phyloP scores from a whole-genome alignment of 2,113 vertebrate species.

The Casuarius casuarius region DNA sequence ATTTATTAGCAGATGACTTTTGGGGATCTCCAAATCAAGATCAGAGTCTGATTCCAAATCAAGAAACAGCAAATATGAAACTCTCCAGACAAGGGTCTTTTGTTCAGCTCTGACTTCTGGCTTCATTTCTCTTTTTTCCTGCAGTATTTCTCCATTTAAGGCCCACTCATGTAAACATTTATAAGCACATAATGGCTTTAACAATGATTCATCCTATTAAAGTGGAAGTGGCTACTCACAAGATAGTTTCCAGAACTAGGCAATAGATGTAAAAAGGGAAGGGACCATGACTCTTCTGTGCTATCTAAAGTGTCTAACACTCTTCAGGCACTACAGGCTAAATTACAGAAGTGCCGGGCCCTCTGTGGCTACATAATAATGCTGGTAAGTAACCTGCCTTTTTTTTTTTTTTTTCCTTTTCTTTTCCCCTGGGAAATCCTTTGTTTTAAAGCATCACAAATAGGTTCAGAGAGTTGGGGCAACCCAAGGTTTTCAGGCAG shows the following conservation, averaged over 20 bases:
- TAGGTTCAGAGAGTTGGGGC: background rate
- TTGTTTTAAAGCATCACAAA: background rate
- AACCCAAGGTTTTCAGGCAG: background rate
- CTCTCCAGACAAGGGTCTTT: background rate
- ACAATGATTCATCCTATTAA: slow-evolving; percentile 59
- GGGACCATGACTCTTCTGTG: slow-evolving; percentile 17
- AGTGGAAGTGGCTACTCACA: slow-evolving; percentile 60
- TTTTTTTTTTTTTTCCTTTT: background rate
- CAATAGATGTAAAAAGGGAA: slow-evolving; percentile 69
- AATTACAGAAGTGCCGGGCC: background rate
- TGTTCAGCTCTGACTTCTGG: background rate
- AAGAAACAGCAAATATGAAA: background rate
- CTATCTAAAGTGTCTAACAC: slow-evolving; percentile 67
- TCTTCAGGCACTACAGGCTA: slow-evolving; percentile 3
- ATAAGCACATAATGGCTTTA: slow-evolving; percentile 44
- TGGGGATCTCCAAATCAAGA: background rate
- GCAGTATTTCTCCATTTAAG: slow-evolving; percentile 12
- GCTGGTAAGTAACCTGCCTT: background rate
- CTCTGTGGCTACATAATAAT: background rate
- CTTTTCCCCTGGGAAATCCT: background rate
- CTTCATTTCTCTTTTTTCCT: background rate
- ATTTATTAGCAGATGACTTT: background rate
- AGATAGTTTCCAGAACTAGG: slow-evolving; percentile 67
- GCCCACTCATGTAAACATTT: slow-evolving; percentile 47
- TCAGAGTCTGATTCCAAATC: background rate